These are phyloP conservation scores for Cryptus armator DNA, from an alignment of 2,888 invertebrate species.

Conservation along the genomic window DNA sequence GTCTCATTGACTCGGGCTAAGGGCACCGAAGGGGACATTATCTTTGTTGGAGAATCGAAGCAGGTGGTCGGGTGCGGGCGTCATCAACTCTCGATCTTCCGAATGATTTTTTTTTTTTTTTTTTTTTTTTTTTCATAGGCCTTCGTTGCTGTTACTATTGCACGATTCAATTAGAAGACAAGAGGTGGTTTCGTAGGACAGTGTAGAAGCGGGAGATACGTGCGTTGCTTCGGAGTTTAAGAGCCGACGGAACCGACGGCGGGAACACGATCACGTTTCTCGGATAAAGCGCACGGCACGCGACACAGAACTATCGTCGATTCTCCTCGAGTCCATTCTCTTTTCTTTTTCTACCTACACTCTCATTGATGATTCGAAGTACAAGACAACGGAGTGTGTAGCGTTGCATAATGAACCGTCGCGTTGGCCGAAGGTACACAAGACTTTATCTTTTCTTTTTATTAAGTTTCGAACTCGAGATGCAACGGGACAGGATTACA, in stretches of 20 bases:
- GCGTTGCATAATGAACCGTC: constrained; percentile 78
- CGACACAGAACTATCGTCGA: constrained; percentile 72
- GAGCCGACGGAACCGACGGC: constrained; percentile 12
- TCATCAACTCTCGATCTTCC: constrained; percentile 17
- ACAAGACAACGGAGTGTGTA: constrained; percentile 72
- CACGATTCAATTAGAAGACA: constrained; percentile 49
- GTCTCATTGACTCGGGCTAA: constrained; percentile 74
- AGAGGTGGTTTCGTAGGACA: constrained; percentile 24
- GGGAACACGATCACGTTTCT: constrained; percentile 65
- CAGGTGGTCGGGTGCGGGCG: constrained; percentile 63
- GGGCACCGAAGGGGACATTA: constrained; percentile 16
- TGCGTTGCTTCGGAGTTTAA: constrained; percentile 13
- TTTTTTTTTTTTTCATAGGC: constrained; percentile 12
- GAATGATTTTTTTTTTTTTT: constrained; percentile 12
- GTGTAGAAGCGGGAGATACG: constrained; percentile 36
- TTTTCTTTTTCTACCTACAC: background rate
- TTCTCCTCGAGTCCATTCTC: constrained; percentile 25
- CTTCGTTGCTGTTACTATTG: constrained; percentile 1
- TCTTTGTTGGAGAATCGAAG: constrained; percentile 48
- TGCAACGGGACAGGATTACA: constrained; percentile 74
- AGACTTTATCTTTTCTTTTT: constrained; percentile 18
- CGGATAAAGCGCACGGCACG: constrained; percentile 74
- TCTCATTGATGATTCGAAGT: constrained; percentile 78
- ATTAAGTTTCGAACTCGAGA: constrained; percentile 46
- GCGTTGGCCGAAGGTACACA: constrained; percentile 58